These are phyloP conservation scores for Tragelaphus eurycerus DNA, from an alignment of 2,797 vertebrate species.

Conservation along the genomic window DNA sequence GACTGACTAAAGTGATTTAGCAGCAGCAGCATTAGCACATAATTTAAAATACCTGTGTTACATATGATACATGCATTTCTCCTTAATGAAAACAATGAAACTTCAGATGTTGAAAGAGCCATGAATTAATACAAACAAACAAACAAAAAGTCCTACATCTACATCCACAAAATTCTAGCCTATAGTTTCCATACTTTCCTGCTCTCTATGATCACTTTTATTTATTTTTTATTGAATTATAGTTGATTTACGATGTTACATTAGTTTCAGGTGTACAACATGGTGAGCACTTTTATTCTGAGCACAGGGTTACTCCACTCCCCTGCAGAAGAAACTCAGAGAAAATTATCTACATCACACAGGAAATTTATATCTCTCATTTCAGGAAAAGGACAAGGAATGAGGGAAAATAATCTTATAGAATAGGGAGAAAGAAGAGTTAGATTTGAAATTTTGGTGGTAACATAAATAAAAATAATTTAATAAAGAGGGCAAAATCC, in stretches of 20 bases:
- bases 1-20: too few species aligned
- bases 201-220: neutral
- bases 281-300: neutral
- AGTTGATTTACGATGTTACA: neutral
- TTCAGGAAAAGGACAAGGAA: neutral
- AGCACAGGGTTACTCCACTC: too few species aligned
- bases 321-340: neutral
- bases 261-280: neutral
- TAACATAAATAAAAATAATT: neutral
- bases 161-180: neutral
- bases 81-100: neutral
- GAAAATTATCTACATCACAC: neutral
- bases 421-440: neutral
- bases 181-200: neutral
- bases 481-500: neutral
- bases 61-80: neutral
- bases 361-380: neutral
- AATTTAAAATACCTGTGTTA: neutral
- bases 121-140: neutral
- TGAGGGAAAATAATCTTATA: neutral
- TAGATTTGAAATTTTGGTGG: neutral
- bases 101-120: neutral
- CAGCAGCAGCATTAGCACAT: neutral
- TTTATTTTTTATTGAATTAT: neutral
- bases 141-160: neutral